phyloP scores from a whole-genome alignment of 2,797 vertebrate species.

The Melanotaenia pygmaea region DNA sequence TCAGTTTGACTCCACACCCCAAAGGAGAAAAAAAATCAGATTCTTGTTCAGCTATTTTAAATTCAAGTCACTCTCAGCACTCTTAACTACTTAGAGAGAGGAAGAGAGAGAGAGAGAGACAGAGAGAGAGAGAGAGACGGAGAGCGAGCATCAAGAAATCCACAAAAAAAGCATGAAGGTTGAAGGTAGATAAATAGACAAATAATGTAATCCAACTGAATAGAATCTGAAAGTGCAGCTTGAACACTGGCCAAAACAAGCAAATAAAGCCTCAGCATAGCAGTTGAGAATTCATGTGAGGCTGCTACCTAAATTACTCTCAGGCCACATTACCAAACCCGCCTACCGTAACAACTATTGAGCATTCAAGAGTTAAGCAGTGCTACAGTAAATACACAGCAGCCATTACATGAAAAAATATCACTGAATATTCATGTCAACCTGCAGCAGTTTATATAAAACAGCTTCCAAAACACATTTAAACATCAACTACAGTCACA shows the following conservation, averaged over 20 bases:
- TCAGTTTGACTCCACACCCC: too few species aligned
- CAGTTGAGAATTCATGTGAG: neutral
- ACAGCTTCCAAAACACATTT: neutral
- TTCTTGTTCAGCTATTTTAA: too few species aligned
- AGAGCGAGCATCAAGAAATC: neutral
- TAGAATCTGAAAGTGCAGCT: conserved; percentile 22
- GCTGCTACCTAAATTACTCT: neutral
- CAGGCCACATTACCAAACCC: neutral
- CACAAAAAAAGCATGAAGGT: neutral
- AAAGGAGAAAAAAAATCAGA: too few species aligned
- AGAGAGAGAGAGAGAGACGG: too few species aligned
- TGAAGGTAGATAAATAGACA: neutral
- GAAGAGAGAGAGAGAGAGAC: too few species aligned
- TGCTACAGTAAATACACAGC: conserved; percentile 8
- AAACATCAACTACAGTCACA: neutral
- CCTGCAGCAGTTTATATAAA: conserved; percentile 2
- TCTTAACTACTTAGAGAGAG: too few species aligned
- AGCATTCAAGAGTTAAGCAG: neutral
- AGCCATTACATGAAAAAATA: neutral
- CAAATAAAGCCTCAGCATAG: neutral
- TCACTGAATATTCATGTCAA: neutral
- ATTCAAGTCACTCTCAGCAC: too few species aligned
- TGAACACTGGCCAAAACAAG: conserved; percentile 1
- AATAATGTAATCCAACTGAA: too few species aligned
- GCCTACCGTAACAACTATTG: neutral